Conservation (phyloP, 2,797 vertebrate genomes). For the Pristis pectinata region DNA sequence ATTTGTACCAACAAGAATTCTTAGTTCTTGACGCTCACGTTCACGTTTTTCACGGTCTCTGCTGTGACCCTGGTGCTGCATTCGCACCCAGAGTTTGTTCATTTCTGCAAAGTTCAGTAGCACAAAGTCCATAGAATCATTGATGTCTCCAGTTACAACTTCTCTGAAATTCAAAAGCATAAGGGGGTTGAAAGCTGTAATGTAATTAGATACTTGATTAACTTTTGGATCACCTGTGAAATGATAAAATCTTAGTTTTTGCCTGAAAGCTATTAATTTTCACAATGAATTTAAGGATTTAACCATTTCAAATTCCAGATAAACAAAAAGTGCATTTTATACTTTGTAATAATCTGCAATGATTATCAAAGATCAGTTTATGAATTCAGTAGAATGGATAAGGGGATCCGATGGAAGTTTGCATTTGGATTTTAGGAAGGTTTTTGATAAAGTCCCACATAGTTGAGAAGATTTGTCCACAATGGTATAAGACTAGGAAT, state of each 20-base stretch:
- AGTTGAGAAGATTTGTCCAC: too few species aligned
- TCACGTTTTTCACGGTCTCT: conserved; percentile 92
- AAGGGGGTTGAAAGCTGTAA: neutral
- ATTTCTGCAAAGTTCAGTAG: conserved; percentile 97
- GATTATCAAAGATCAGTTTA: too few species aligned
- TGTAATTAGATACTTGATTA: neutral
- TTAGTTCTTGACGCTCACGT: conserved; percentile 88
- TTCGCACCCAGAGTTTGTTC: conserved; percentile 98
- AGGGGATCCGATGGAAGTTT: too few species aligned
- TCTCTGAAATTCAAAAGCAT: conserved; percentile 61
- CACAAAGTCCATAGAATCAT: conserved; percentile 94
- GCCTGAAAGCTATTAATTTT: neutral
- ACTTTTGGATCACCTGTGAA: neutral
- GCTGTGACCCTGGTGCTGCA: conserved; percentile 98
- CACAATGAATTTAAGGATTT: neutral
- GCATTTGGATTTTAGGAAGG: too few species aligned
- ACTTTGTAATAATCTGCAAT: too few species aligned
- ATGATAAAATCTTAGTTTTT: neutral
- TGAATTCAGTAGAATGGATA: too few species aligned
- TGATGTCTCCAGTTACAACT: conserved; percentile 91
- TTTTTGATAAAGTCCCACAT: too few species aligned
- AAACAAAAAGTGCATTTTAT: too few species aligned
- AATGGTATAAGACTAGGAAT: too few species aligned
- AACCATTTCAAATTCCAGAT: too few species aligned
- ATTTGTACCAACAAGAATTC: conserved; percentile 94